Percentiles rank a stretch among this genome's conserved stretches.
Evolutionary conservation across 2,113 vertebrate species (phyloP).

Genomic region (Cisticola juncidis): DNA sequence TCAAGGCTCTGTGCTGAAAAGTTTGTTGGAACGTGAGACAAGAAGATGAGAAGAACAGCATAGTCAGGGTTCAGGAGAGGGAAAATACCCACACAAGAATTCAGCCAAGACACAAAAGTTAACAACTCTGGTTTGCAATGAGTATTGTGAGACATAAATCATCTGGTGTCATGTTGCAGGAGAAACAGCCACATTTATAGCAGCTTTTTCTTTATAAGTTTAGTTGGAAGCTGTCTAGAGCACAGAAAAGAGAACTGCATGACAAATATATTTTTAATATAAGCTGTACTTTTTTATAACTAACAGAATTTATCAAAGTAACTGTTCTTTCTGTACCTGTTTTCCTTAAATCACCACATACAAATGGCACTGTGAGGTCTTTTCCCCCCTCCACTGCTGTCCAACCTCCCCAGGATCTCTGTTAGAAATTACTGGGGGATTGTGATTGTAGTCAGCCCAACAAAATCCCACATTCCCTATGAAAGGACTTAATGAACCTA

Average conservation of each 20-base stretch:
- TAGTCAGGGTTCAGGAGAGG: not conserved
- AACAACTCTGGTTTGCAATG: not conserved
- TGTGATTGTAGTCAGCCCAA: not conserved
- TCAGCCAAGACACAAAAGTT: not conserved
- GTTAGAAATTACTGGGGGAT: not conserved
- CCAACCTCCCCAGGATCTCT: not conserved
- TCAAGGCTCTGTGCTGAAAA: not conserved
- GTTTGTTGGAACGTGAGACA: not conserved
- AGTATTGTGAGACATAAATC: not conserved
- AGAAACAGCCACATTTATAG: not conserved
- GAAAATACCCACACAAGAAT: not conserved
- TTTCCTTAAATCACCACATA: not conserved
- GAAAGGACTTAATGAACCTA: not conserved
- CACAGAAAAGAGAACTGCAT: not conserved
- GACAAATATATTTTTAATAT: not conserved
- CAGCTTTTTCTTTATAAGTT: not conserved
- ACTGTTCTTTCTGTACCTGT: not conserved
- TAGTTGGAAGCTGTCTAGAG: not conserved
- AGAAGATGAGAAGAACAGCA: not conserved
- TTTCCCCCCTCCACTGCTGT: not conserved
- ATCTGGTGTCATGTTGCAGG: not conserved
- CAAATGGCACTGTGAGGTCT: not conserved
- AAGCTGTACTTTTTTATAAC: not conserved
- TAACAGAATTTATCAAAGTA: not conserved
- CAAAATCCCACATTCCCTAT: not conserved